Percentiles rank a stretch among this genome's conserved stretches.
These are phyloP conservation scores for Onychorhynchus coronatus DNA, from an alignment of 2,113 vertebrate genomes.

Conservation along the genomic window DNA sequence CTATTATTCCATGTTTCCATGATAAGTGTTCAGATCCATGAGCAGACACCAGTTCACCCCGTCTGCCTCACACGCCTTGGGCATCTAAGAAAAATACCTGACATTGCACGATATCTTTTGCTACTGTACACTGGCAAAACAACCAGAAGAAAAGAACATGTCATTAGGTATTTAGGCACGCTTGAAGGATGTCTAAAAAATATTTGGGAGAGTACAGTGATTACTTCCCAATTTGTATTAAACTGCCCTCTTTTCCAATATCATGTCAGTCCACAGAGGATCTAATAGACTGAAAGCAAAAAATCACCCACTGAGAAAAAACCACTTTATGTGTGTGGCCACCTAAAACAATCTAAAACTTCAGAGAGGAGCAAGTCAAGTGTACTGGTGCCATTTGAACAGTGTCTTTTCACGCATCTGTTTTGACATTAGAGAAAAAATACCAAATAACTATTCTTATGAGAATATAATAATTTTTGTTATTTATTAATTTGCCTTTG, in stretches of 20 bases:
- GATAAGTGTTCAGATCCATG: not conserved
- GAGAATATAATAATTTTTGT: not conserved
- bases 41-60: not conserved
- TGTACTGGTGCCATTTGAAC: not conserved
- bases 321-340: not conserved
- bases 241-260: not conserved
- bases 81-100: not conserved
- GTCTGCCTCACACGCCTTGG: not conserved
- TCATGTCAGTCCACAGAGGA: not conserved
- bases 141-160: not conserved
- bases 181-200: not conserved
- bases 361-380: not conserved
- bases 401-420: not conserved
- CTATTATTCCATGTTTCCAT: not conserved
- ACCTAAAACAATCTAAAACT: not conserved
- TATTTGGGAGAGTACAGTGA: not conserved
- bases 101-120: not conserved
- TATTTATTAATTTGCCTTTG: not conserved
- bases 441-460: not conserved
- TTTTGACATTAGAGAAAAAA: not conserved
- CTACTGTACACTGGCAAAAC: not conserved
- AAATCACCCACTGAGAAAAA: not conserved
- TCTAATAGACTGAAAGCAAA: not conserved
- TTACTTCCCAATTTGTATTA: not conserved
- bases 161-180: not conserved